These are phyloP conservation scores for Xenops minutus DNA, from an alignment of 2,797 vertebrate species.

Conservation along the genomic window DNA sequence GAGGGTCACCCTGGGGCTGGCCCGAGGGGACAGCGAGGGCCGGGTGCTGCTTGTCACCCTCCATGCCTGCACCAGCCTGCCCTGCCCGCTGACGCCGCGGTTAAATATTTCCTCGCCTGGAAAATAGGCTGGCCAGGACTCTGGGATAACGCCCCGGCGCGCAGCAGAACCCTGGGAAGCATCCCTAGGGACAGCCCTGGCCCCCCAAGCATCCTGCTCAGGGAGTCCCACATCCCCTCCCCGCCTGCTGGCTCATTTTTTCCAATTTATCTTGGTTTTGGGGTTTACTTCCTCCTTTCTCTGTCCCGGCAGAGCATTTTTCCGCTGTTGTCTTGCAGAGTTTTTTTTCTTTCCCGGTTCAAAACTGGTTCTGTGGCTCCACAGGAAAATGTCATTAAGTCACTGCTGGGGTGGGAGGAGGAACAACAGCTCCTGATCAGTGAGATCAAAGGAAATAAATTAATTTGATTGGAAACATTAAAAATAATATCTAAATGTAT, in stretches of 20 bases:
- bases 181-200: background rate
- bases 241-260: background rate
- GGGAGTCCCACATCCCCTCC: rapidly evolving
- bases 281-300: background rate
- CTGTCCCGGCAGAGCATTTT: background rate
- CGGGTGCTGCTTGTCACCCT: background rate
- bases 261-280: background rate
- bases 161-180: background rate
- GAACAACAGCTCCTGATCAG: background rate
- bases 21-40: background rate
- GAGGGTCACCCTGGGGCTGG: background rate
- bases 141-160: background rate
- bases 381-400: background rate
- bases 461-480: background rate
- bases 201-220: background rate
- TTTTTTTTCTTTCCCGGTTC: background rate
- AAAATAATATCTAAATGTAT: background rate
- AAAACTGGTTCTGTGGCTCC: background rate
- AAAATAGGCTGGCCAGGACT: background rate
- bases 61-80: background rate
- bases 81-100: background rate
- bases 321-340: rapidly evolving
- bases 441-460: background rate
- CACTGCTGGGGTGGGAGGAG: background rate
- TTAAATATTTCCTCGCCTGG: conserved; percentile 55